Conservation (phyloP, 2,888 invertebrate species). For the Papilio elwesi region DNA sequence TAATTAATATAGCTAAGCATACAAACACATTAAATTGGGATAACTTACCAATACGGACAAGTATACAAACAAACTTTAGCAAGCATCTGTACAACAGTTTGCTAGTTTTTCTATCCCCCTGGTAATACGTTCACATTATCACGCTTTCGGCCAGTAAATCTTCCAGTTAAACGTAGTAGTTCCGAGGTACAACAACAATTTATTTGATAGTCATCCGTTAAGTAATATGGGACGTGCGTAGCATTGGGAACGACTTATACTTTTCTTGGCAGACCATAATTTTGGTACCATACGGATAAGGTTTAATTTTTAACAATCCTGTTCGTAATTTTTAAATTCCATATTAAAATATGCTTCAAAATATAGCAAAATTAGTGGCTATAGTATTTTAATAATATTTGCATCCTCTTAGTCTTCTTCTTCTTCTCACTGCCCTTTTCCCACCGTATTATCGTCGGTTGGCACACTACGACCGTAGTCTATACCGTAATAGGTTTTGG, state of each 20-base stretch:
- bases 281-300: no score
- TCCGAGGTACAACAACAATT: constrained; percentile 32
- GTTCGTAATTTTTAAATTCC: no score
- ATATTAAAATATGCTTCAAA: no score
- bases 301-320: no score
- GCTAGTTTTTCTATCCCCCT: constrained; percentile 8
- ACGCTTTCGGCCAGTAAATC: constrained; percentile 27
- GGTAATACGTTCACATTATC: constrained; percentile 18
- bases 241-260: background rate
- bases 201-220: constrained; percentile 26
- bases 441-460: no score
- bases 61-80: constrained; percentile 10
- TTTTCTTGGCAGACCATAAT: background rate
- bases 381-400: no score
- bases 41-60: background rate
- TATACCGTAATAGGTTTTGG: no score
- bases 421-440: no score
- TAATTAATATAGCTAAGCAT: background rate
- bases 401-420: no score
- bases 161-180: constrained; percentile 14
- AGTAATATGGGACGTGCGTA: constrained; percentile 17
- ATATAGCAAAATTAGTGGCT: no score
- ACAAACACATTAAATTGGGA: background rate
- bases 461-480: no score
- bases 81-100: constrained; percentile 8